Base-by-base conservation (phyloP, 2,888 invertebrate genomes). In the Epistrophella euchroma region DNA sequence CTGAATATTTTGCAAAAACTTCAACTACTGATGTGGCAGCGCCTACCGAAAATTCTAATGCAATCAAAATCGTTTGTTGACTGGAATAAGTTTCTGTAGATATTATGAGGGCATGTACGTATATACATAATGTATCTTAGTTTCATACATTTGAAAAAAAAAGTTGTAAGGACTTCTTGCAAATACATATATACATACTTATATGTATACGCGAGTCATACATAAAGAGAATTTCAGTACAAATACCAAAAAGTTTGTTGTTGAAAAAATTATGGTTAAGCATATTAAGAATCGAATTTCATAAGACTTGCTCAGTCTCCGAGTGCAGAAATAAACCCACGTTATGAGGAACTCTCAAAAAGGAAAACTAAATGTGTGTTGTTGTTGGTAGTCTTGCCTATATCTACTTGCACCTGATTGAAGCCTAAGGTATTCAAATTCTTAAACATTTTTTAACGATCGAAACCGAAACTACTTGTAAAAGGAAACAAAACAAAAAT, bases 401-500 rank as follows among this genome's bases (percentile, higher is more conserved):
- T 22, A 50, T 5, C 13, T 47, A 19, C 45, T 45, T 64, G 28
- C 62, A 40, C 43, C 25, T 28, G 43, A 62, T 28, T 62, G n/a
- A 17, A 25, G 28, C 43, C 62, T 25, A 25, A 10, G 25, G 62
- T 43, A n/a, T 64, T 22, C 11, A 64, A 43, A 64, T 45, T 64
- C 62, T 28, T 62, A n/a, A 62, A 62, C 62, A 64, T 43, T 28
- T 28, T 43, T 40, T 28, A 45, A 17, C 25, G 11, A 64, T 43
- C 28, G 17, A 43, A 62, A 62, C 10, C 45, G 13, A 45, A 62
- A 43, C 25, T 25, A 25, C n/a, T n/a, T n/a, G n/a, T n/a, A 62
- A 37, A 62, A 4, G 15, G 43, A n/a, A 64, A 64, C n/a, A 6
- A 55, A 74, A 68, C 73, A 47, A 32, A 60, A 80, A 74, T 80